These are phyloP conservation scores for Lepeophtheirus nordmannii DNA, from an alignment of 2,888 invertebrate genomes.

Conservation along the genomic window DNA sequence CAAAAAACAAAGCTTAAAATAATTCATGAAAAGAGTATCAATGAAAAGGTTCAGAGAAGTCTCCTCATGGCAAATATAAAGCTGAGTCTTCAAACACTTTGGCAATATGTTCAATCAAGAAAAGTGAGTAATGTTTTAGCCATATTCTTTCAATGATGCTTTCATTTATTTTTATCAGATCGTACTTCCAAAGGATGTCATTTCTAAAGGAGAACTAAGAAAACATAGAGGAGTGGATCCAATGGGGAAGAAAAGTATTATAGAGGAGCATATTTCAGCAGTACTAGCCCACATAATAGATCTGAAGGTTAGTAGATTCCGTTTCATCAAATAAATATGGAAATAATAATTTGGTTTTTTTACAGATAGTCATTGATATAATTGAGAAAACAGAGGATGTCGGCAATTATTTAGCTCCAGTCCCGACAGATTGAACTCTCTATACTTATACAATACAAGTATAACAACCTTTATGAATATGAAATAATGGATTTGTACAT, in stretches of 20 bases:
- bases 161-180: neutral
- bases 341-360: neutral
- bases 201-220: neutral
- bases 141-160: neutral
- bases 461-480: too few species aligned
- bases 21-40: neutral
- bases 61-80: constrained; percentile 19
- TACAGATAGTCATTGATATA: constrained; percentile 15
- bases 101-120: constrained; percentile 22
- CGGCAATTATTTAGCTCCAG: constrained; percentile 11
- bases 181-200: neutral
- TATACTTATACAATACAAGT: too few species aligned
- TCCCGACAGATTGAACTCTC: neutral
- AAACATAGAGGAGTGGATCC: neutral
- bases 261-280: neutral
- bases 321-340: neutral
- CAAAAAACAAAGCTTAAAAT: constrained; percentile 2
- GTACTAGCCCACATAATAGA: neutral
- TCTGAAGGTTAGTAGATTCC: neutral
- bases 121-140: neutral
- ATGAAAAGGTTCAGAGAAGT: constrained; percentile 10
- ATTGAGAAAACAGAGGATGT: constrained; percentile 14
- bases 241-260: neutral
- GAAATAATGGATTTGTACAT: too few species aligned
- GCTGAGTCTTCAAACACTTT: constrained; percentile 12